Evolutionary conservation across 2,797 vertebrate genomes (phyloP), one percentile per base, ranked within the genome.

Genomic region (Mus minutoides): DNA sequence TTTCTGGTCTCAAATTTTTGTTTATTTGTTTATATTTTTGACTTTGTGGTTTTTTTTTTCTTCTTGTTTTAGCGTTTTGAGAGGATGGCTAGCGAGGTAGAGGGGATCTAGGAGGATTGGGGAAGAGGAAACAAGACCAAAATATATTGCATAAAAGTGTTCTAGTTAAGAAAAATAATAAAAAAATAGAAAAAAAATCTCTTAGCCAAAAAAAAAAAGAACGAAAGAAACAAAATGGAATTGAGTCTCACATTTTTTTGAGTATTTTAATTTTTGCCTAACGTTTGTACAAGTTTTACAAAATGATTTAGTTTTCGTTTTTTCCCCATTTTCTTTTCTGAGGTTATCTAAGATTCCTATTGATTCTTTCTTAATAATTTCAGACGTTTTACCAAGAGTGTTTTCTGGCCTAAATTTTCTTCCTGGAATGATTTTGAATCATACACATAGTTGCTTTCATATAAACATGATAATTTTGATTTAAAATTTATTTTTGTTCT

Each of bases 401-500:
- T n/a, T 69, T 26, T 58, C 17, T 62, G 13, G 52, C 14, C 8
- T 76, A 71, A 17, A 87, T 76, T 82, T 79, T 80, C 34, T 96
- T 92, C 31, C 46, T 76, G n/a, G 22, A 17, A 46, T 62, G 6
- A 56, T 82, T 90, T 96, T 82, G 34, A 34, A n/a, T 92, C 90
- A 62, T 71, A 19, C 76, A 88, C 82, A 46, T 24, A 67, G 37
- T 69, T 82, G 43, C 8, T 87, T 71, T 84, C 31, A 49, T 73
- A 87, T n/a, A 8, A 7, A 46, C 31, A 52, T 60, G 12, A 60
- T 3, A 67, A 80, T 67, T n/a, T 73, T 90, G 31, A 13, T 79
- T 92, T 89, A 85, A 19, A 80, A 10, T 94, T 75, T 84, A 24
- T 87, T 67, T 19, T 93, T 69, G 16, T 60, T 85, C 9, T 94